phyloP scores from a whole-genome alignment of 1,140 invertebrate genomes.

The Tyrophagus putrescentiae region DNA sequence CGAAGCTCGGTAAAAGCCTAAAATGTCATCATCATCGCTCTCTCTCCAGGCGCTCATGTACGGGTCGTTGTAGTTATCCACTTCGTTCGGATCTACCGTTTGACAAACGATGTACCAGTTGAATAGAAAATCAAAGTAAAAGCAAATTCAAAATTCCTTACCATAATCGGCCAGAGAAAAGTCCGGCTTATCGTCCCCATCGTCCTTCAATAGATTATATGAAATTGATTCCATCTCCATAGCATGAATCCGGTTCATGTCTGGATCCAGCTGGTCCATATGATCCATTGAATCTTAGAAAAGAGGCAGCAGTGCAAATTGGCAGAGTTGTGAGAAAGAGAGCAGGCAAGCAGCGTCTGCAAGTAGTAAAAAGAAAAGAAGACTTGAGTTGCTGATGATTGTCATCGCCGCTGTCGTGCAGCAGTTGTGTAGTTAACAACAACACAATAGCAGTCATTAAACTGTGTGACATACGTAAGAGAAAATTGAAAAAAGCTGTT shows the following conservation, averaged over 20 bases:
- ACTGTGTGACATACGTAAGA: too few relatives aligned
- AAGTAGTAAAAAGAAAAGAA: too few relatives aligned
- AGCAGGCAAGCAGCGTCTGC: too few relatives aligned
- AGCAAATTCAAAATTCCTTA: not conserved
- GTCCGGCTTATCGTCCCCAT: not conserved
- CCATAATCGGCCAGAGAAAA: not conserved
- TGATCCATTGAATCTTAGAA: too few relatives aligned
- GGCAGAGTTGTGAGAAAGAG: too few relatives aligned
- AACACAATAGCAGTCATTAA: not conserved
- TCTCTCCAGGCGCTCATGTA: conserved; percentile 18
- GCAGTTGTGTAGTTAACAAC: not conserved
- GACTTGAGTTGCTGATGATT: too few relatives aligned
- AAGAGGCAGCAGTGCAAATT: too few relatives aligned
- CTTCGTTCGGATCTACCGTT: not conserved
- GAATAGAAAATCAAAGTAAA: not conserved
- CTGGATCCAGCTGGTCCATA: too few relatives aligned
- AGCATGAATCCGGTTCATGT: too few relatives aligned
- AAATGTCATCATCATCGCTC: conserved; percentile 17
- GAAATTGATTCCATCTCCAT: conserved; percentile 9
- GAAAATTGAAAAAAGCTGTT: too few relatives aligned
- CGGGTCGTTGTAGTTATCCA: conserved; percentile 11
- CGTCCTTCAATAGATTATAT: not conserved
- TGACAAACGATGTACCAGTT: not conserved
- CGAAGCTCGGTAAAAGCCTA: conserved; percentile 35
- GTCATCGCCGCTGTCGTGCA: not conserved